Evolutionary conservation across 2,113 vertebrate species (phyloP), one percentile per base, ranked within the genome.

Genomic region (Azemiops feae): DNA sequence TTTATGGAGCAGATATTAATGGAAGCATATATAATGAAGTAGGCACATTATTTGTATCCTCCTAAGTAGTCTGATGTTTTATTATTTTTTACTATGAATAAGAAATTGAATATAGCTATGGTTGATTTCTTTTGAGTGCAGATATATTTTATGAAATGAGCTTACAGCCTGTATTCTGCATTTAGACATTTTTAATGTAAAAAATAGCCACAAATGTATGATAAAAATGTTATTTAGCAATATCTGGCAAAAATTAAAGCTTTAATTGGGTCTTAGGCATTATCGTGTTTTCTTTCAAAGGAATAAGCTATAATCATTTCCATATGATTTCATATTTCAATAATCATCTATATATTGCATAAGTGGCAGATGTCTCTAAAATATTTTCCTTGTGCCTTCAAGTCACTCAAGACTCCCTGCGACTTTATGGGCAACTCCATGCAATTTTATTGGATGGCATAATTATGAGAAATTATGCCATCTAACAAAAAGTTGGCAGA

Each of bases 11-110:
- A 95, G 98, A 98, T 97, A 97, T 98, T 95, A 98, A 97, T 95
- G 98, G 98, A 45, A 98, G 98, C 97, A 97, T 98, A 96, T 98
- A 98, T 95, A 97, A 98, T 97, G 96, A 98, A 96, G 98, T 98
- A 98, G 88, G 96, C 95, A 89, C 96, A 96, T 47, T 88, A 89
- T 55, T 93, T 27, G 39, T 87, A 20, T 43, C 0, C 9, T 91
- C 12, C 23, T 91, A 88, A 92, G 45, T 64, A 89, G 47, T 53
- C 94, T 11, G 89, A 4, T 93, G 53, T 94, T 95, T 30, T 9
- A 58, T 20, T 5, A 8, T 93, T 90, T 96, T 96, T 55, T 27
- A 89, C 94, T 96, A 22, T 89, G 94, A 54, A 92, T 92, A 89
- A 95, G 22, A 96, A 94, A 47, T 92, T 91, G 87, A 86, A 94